Conservation (phyloP, 1,140 invertebrate genomes). For the Papilio machaon region DNA sequence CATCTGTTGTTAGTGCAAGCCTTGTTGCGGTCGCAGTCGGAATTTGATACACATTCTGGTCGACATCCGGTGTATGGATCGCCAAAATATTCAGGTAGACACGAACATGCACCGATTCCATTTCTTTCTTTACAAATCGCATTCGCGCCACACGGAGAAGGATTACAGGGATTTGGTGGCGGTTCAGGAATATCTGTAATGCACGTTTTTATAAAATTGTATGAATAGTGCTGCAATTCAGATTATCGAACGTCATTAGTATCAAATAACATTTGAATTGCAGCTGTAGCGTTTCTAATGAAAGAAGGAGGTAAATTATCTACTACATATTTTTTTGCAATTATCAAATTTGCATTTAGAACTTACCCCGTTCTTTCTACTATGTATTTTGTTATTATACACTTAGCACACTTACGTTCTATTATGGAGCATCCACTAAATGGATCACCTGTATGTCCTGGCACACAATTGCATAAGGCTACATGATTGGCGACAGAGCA, state of each 20-base stretch:
- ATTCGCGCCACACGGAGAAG: slow-evolving; percentile 93
- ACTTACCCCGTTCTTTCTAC: slow-evolving; percentile 5
- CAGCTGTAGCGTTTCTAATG: not conserved
- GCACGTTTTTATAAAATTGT: slow-evolving; percentile 29
- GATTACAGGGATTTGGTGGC: slow-evolving; percentile 86
- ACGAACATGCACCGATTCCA: slow-evolving; percentile 91
- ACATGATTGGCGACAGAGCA: slow-evolving; percentile 89
- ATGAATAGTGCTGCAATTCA: not conserved
- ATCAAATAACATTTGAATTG: not conserved
- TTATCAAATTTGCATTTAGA: not conserved
- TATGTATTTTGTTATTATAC: not conserved
- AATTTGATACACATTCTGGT: slow-evolving; percentile 92
- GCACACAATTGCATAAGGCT: slow-evolving; percentile 88
- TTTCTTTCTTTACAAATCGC: slow-evolving; percentile 92
- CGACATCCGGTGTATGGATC: slow-evolving; percentile 93
- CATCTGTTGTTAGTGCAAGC: slow-evolving; percentile 93
- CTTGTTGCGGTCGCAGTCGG: slow-evolving; percentile 89
- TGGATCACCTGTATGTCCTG: slow-evolving; percentile 89
- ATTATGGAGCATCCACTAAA: slow-evolving; percentile 85
- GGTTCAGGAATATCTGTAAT: slow-evolving; percentile 68
- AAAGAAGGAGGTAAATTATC: slow-evolving; percentile 7
- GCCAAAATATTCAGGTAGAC: slow-evolving; percentile 91
- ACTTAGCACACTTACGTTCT: slow-evolving; percentile 69
- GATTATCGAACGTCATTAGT: not conserved
- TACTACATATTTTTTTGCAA: not conserved